Conservation (phyloP, 2,888 invertebrate genomes). For the Cylloceria caligata region DNA sequence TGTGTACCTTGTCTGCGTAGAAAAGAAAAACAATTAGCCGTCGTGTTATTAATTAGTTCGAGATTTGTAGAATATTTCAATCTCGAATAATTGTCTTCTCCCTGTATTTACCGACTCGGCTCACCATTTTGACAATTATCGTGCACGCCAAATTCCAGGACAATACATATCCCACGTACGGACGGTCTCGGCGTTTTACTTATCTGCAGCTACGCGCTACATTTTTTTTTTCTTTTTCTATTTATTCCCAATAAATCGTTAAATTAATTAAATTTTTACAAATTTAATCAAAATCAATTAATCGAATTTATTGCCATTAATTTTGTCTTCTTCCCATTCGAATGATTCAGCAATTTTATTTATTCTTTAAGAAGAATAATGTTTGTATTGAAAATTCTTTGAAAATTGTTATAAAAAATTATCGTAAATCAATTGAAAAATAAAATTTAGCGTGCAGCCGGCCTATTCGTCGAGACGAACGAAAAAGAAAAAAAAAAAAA, state of each 20-base stretch:
- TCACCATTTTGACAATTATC: constrained; percentile 10
- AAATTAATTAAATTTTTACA: no score
- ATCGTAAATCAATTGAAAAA: no score
- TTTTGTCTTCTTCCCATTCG: neutral
- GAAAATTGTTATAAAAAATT: no score
- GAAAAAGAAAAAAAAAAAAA: constrained; percentile 66
- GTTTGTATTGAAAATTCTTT: no score
- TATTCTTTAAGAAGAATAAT: no score
- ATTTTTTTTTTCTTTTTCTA: constrained; percentile 4
- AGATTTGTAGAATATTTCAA: neutral
- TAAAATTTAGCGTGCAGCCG: constrained; percentile 27
- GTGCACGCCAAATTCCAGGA: constrained; percentile 58
- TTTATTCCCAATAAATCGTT: no score
- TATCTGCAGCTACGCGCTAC: constrained; percentile 51
- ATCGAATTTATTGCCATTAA: no score
- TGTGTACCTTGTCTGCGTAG: neutral
- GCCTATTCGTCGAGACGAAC: constrained; percentile 61
- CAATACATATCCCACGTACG: constrained; percentile 53
- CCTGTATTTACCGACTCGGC: no score
- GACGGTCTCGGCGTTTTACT: constrained; percentile 64
- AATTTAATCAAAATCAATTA: no score
- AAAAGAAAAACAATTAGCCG: neutral
- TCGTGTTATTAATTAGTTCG: constrained; percentile 13
- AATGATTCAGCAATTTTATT: no score
- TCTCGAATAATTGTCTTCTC: no score